These are phyloP conservation scores for Agonopterix heracliana DNA, from an alignment of 2,888 invertebrate genomes.

Conservation along the genomic window DNA sequence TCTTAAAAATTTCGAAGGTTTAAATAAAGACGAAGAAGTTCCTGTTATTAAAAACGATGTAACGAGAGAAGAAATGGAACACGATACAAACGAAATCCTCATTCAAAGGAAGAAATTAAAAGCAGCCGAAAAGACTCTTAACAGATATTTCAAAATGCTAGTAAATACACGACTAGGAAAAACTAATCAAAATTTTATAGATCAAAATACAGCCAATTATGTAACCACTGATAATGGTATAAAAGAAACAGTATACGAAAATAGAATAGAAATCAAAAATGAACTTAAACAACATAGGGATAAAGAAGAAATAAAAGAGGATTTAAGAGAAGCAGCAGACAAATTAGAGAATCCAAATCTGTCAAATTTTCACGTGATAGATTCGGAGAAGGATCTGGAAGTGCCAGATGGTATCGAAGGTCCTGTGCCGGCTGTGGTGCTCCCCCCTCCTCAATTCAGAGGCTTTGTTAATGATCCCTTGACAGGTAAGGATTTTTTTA, in stretches of 20 bases:
- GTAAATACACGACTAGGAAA: neutral
- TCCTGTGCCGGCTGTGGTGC: conserved; percentile 47
- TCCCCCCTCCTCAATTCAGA: conserved; percentile 40
- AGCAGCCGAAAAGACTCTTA: neutral
- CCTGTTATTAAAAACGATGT: neutral
- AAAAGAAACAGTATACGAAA: neutral
- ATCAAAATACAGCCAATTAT: neutral
- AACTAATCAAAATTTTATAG: neutral
- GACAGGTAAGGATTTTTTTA: neutral
- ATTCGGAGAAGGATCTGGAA: conserved; percentile 63
- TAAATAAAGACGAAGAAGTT: neutral
- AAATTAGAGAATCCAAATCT: conserved; percentile 41
- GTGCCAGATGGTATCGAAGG: conserved; percentile 66
- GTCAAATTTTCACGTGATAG: conserved; percentile 55
- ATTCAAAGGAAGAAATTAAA: no score
- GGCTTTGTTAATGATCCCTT: neutral
- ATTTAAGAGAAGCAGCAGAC: no score
- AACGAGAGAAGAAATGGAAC: neutral
- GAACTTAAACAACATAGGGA: neutral
- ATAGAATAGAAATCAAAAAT: neutral
- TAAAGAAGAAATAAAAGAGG: neutral
- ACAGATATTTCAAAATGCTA: neutral
- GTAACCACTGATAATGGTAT: neutral
- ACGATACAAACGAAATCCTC: no score
- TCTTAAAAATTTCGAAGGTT: neutral